phyloP scores from a whole-genome alignment of 2,888 invertebrate species.

The Nemotelus pantherinus region DNA sequence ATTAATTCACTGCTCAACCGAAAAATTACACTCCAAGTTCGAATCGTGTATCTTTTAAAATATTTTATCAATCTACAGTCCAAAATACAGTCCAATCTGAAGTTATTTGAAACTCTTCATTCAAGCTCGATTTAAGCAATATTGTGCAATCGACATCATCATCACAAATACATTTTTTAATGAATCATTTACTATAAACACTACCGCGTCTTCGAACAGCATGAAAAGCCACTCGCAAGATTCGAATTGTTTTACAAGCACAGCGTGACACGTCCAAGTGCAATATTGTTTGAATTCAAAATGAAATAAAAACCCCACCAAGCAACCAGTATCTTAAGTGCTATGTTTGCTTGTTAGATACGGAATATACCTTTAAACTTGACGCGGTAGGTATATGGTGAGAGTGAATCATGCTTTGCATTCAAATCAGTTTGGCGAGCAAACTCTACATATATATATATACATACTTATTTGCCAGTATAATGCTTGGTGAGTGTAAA shows the following conservation, averaged over 20 bases:
- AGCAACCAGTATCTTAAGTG: too few species aligned
- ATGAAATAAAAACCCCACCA: neutral
- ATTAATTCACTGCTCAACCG: too few species aligned
- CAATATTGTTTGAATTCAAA: neutral
- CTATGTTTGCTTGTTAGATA: too few species aligned
- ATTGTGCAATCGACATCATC: neutral
- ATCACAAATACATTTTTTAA: neutral
- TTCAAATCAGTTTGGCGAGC: conserved; percentile 12
- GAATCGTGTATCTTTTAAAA: too few species aligned
- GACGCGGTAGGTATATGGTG: neutral
- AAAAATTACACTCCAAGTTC: too few species aligned
- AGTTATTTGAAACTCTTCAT: neutral
- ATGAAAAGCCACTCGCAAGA: neutral
- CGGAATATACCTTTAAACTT: too few species aligned
- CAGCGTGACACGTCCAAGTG: too few species aligned
- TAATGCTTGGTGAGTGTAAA: neutral
- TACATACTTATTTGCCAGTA: conserved; percentile 12
- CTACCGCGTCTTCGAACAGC: neutral
- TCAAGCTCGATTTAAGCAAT: neutral
- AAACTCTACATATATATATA: too few species aligned
- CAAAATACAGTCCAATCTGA: neutral
- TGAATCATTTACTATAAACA: neutral
- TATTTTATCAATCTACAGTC: too few species aligned
- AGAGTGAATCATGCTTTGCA: conserved; percentile 36
- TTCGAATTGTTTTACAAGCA: neutral